These are phyloP conservation scores for Drosophila robusta DNA, from an alignment of 2,888 invertebrate species.

Conservation along the genomic window DNA sequence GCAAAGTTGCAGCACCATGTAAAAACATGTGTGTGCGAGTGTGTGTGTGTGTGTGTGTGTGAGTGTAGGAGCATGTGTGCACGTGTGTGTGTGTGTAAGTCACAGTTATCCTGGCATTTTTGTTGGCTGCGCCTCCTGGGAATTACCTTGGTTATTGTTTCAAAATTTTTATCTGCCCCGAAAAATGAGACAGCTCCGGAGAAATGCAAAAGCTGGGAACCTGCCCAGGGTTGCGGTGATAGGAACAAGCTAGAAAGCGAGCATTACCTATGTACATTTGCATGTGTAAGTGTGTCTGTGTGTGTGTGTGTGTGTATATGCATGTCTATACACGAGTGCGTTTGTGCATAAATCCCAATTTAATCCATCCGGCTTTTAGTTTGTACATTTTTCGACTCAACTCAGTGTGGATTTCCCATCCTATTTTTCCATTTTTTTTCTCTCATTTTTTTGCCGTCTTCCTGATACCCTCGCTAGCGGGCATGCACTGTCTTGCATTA, in stretches of 20 bases:
- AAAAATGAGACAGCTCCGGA: slow-evolving; percentile 43
- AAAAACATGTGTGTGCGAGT: not conserved
- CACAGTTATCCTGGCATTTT: slow-evolving; percentile 58
- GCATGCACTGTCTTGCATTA: slow-evolving; percentile 32
- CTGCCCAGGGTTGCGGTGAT: not conserved
- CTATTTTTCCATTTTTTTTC: not conserved
- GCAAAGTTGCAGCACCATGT: slow-evolving; percentile 20
- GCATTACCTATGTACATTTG: slow-evolving; percentile 7
- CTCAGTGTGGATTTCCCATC: slow-evolving; percentile 19
- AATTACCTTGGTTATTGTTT: slow-evolving; percentile 73
- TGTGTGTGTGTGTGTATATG: slow-evolving; percentile 1
- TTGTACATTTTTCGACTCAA: slow-evolving; percentile 54
- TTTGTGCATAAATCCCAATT: slow-evolving; percentile 74
- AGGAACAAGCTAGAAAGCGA: slow-evolving; percentile 22
- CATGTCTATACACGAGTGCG: slow-evolving; percentile 57
- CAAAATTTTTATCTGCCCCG: slow-evolving; percentile 72
- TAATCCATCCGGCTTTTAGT: slow-evolving; percentile 74
- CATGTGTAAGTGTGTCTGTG: not conserved
- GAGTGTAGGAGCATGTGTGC: slow-evolving; percentile 6
- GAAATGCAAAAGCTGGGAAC: slow-evolving; percentile 31
- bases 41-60: slow-evolving; percentile 4
- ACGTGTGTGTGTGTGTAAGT: slow-evolving; percentile 18
- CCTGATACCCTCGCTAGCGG: slow-evolving; percentile 6
- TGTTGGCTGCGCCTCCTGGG: slow-evolving; percentile 56
- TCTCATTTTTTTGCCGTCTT: not conserved